These are phyloP conservation scores for Hemichromis elongatus DNA, from an alignment of 2,113 vertebrate species.

Conservation along the genomic window DNA sequence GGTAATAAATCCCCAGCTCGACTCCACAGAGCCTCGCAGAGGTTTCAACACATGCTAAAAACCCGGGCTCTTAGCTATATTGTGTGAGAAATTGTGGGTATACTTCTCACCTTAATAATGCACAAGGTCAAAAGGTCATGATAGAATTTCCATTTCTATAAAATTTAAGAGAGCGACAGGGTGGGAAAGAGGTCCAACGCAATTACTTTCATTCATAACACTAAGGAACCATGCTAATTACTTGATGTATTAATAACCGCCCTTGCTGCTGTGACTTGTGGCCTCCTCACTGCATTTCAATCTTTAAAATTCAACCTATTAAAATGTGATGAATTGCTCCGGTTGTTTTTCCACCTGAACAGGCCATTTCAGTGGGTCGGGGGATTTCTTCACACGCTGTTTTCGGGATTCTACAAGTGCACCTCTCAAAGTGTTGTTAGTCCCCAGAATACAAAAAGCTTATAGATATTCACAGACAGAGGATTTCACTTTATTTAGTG, in stretches of 20 bases:
- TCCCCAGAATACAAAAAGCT: background rate
- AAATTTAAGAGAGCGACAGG: slow-evolving; percentile 45
- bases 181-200: slow-evolving; percentile 24
- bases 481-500: background rate
- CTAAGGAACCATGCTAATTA: slow-evolving; percentile 41
- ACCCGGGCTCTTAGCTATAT: slow-evolving; percentile 40
- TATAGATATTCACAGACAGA: background rate
- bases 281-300: slow-evolving; percentile 7
- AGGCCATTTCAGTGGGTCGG: background rate
- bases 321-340: slow-evolving; percentile 1
- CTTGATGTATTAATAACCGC: slow-evolving; percentile 53
- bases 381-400: background rate
- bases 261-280: slow-evolving; percentile 27
- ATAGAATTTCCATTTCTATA: slow-evolving; percentile 53
- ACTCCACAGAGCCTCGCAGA: slow-evolving; percentile 50
- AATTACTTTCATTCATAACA: slow-evolving; percentile 55
- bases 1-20: slow-evolving; percentile 71
- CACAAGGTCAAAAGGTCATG: slow-evolving; percentile 62
- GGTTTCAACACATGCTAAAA: slow-evolving; percentile 62
- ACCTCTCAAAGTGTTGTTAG: background rate
- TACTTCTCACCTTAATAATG: slow-evolving; percentile 64
- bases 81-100: slow-evolving; percentile 39
- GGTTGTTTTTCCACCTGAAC: slow-evolving; percentile 14
- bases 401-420: background rate
- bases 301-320: slow-evolving; percentile 32